A percentile compares a stretch with the other conserved stretches of the same genome.
Conservation (phyloP, 2,113 vertebrate genomes). For the Oreochromis niloticus region DNA sequence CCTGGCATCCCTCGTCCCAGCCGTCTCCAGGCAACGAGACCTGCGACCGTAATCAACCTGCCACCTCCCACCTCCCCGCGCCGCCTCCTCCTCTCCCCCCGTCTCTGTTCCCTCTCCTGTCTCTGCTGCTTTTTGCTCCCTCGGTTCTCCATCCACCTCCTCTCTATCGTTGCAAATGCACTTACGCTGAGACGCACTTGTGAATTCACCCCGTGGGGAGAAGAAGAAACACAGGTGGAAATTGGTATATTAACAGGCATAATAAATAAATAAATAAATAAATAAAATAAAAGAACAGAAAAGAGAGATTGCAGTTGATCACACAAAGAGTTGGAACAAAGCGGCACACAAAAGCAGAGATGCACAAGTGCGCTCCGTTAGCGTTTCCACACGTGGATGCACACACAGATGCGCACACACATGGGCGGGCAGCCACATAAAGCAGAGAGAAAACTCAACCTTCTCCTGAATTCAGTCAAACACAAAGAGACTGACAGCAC, state of each 20-base stretch:
- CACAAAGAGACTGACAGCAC: conserved; percentile 49
- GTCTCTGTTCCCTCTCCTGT: conserved; percentile 30
- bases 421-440: background rate
- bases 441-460: conserved; percentile 1
- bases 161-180: conserved; percentile 20
- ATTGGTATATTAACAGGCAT: conserved; percentile 26
- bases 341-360: conserved; percentile 10
- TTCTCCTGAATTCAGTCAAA: conserved; percentile 45
- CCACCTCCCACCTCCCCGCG: conserved; percentile 46
- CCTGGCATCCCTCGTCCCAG: conserved; percentile 74
- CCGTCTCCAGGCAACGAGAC: conserved; percentile 77
- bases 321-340: conserved; percentile 43
- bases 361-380: background rate
- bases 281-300: background rate
- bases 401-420: conserved; percentile 24
- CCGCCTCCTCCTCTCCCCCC: background rate
- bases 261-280: background rate
- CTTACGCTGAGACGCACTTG: conserved; percentile 39
- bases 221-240: conserved; percentile 45
- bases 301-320: background rate
- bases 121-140: conserved; percentile 26
- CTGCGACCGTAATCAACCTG: conserved; percentile 77
- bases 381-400: conserved; percentile 25
- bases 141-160: conserved; percentile 30
- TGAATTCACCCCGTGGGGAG: conserved; percentile 30